These are phyloP conservation scores for Caerostris darwini DNA, from an alignment of 1,140 invertebrate species.

Conservation along the genomic window DNA sequence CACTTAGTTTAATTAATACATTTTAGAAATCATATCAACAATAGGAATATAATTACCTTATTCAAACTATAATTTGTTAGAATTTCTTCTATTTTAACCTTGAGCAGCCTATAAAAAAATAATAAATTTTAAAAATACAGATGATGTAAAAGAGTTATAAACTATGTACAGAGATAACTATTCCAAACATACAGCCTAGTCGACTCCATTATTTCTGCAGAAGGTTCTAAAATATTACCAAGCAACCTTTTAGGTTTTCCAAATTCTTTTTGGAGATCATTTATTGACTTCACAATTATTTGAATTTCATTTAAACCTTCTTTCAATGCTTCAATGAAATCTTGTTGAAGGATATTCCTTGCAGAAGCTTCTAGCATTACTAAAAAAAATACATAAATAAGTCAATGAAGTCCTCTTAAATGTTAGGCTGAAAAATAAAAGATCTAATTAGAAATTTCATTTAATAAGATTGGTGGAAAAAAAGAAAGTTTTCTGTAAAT, in stretches of 20 bases:
- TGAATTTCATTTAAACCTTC: constrained; percentile 91
- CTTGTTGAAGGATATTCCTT: constrained; percentile 88
- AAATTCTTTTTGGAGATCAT: constrained; percentile 86
- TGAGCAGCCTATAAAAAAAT: constrained; percentile 58
- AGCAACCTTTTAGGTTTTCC: constrained; percentile 89
- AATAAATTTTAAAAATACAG: background rate
- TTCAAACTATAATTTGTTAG: constrained; percentile 80
- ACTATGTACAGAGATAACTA: background rate
- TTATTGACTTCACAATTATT: constrained; percentile 88
- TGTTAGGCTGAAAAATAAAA: no score
- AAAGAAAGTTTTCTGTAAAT: no score
- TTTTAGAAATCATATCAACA: background rate
- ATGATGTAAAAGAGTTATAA: background rate
- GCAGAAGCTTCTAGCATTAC: constrained; percentile 85
- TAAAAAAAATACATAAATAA: constrained; percentile 74
- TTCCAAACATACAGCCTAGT: constrained; percentile 79
- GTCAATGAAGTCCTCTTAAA: no score
- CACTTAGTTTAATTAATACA: background rate
- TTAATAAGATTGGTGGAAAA: no score
- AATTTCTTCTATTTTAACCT: constrained; percentile 76
- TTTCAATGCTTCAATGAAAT: constrained; percentile 93
- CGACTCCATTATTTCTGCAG: constrained; percentile 85
- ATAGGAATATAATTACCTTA: constrained; percentile 79
- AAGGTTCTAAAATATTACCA: constrained; percentile 81
- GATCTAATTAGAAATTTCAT: no score